Evolutionary conservation across 2,888 invertebrate species (phyloP).

Genomic region (Blomia tropicalis): DNA sequence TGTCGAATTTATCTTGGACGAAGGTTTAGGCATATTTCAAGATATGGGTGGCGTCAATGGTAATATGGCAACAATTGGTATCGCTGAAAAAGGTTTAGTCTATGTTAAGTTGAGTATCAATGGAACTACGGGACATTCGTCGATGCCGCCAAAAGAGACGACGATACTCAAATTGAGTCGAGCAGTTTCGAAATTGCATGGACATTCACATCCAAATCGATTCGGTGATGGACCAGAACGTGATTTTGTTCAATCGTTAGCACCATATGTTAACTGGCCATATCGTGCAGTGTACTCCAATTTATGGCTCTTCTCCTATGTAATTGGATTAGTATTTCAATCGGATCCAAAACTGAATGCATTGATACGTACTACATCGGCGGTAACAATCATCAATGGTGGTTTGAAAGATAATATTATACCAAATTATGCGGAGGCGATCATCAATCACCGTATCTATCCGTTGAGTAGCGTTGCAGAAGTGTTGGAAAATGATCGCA

Average conservation of each 20-base stretch:
- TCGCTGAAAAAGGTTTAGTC: constrained; percentile 39
- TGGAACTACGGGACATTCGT: constrained; percentile 39
- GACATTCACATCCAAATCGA: constrained; percentile 38
- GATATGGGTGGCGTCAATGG: constrained; percentile 36
- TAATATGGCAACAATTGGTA: constrained; percentile 36
- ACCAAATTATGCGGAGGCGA: constrained; percentile 37
- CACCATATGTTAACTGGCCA: constrained; percentile 33
- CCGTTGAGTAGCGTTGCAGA: constrained; percentile 31
- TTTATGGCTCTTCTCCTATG: constrained; percentile 39
- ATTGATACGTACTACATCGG: constrained; percentile 39
- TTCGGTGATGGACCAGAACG: constrained; percentile 39
- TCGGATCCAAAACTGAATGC: constrained; percentile 34
- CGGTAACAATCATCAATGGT: constrained; percentile 40
- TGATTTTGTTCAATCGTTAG: constrained; percentile 35
- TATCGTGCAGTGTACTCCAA: constrained; percentile 36
- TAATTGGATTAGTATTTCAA: constrained; percentile 28
- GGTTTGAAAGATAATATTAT: constrained; percentile 40
- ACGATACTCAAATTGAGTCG: constrained; percentile 38
- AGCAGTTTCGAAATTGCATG: constrained; percentile 35
- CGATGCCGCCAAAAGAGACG: constrained; percentile 38
- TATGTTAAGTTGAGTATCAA: constrained; percentile 36
- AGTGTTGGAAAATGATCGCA: constrained; percentile 32
- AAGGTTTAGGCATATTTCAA: constrained; percentile 38
- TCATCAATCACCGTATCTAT: constrained; percentile 40
- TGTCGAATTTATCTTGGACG: constrained; percentile 41